Evolutionary conservation across 2,113 vertebrate genomes (phyloP), one percentile per base, ranked within the genome.

Genomic region (Himantopus leucocephalus): DNA sequence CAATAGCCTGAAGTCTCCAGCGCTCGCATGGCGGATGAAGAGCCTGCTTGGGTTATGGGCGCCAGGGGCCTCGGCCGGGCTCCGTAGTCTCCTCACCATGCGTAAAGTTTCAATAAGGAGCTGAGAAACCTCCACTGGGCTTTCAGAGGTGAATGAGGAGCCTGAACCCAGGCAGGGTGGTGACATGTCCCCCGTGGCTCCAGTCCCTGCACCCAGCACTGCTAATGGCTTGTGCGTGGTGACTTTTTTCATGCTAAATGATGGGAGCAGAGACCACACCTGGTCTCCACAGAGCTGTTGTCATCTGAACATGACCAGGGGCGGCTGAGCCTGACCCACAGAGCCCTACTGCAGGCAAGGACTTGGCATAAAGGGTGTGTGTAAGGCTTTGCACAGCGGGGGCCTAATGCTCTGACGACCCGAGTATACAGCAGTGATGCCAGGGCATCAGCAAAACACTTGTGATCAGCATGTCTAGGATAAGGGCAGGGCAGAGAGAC

Each of bases 291-390:
- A 67, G 56, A 59, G 43, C 45, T 41, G 26, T 34, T 16, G 3
- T 26, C 13, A 23, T 10, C 45, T 73, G 45, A 73, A 45, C 71
- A 32, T 78, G 41, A 10, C 34, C 24, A 30, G 43, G 26, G 30
- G 24, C 12, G 22, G 34, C 56, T 72, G 67, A 72, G 37, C 64
- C 30, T 81, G 39, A 56, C 16, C 30, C 8, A 0, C 3, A 12
- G 43, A 45, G 15, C 17, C 0, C 35, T 78, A 4, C 17, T 68
- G 66, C 1, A 0, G 2, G 2, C 27, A 14, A 53, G n/a, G 45
- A 64, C 8, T 6, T 48, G 43, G 21, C 1, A 2, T 18, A 30
- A 71, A 50, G 20, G 10, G 6, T 14, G 15, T 0, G 0, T 9
- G 21, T 70, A 17, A 35, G 39, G 45, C 14, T 64, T 85, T 35